phyloP scores from a whole-genome alignment of 2,888 invertebrate genomes.

The Cephalotes varians region DNA sequence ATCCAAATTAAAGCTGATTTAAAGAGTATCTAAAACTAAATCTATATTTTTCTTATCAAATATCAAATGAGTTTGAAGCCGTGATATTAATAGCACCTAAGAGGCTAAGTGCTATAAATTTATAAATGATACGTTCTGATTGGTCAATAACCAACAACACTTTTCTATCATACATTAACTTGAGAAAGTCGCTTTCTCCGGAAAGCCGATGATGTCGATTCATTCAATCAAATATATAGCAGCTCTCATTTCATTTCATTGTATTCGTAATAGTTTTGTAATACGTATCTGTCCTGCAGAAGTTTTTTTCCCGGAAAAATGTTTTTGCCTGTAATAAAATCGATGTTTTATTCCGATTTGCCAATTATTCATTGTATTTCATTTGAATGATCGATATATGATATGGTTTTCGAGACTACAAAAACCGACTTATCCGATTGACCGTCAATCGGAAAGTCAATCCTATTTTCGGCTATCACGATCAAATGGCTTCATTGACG shows the following conservation, averaged over 20 bases:
- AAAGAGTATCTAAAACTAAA: not conserved
- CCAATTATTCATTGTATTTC: not conserved
- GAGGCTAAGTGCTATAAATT: conserved; percentile 1
- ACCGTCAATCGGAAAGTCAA: conserved; percentile 43
- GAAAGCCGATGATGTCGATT: conserved; percentile 38
- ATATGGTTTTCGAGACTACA: conserved; percentile 21
- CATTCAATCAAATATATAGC: conserved; percentile 1
- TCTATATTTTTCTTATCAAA: not conserved
- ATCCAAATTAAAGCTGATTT: not conserved
- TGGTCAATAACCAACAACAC: not conserved
- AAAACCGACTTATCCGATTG: conserved; percentile 36
- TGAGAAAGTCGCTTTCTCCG: conserved; percentile 52
- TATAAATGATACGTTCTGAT: not conserved
- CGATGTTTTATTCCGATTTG: not conserved
- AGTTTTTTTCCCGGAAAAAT: not conserved
- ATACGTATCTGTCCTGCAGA: not conserved
- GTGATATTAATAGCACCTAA: not conserved
- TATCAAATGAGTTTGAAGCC: not conserved
- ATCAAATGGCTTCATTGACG: conserved; percentile 41
- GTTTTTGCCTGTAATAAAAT: not conserved
- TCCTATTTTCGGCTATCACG: conserved; percentile 33
- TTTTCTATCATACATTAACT: conserved; percentile 13
- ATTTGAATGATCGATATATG: conserved; percentile 18
- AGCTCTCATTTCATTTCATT: conserved; percentile 14
- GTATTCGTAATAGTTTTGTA: conserved; percentile 20